These are phyloP conservation scores for Eulithis testata DNA, from an alignment of 2,888 invertebrate genomes.

Conservation along the genomic window DNA sequence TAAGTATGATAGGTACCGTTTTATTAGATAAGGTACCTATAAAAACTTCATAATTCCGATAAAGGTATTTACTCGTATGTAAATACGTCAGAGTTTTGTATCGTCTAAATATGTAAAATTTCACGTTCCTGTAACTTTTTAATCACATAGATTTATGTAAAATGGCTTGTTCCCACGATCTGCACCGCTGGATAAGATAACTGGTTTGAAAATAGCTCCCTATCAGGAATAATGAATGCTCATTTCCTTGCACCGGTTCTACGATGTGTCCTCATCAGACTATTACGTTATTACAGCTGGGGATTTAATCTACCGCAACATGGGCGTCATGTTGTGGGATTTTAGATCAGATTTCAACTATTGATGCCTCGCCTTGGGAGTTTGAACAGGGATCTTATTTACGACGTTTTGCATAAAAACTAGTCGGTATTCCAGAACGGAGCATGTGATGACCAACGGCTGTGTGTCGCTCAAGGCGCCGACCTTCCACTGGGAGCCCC, in stretches of 20 bases:
- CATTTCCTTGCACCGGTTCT: conserved; percentile 47
- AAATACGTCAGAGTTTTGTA: not conserved
- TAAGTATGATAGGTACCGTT: not conserved
- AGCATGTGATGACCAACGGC: conserved; percentile 86
- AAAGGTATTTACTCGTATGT: too few relatives aligned
- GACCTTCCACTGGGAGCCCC: conserved; percentile 91
- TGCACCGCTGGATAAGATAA: conserved; percentile 45
- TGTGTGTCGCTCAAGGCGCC: conserved; percentile 92
- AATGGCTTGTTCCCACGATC: conserved; percentile 55
- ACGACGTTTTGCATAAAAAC: conserved; percentile 64
- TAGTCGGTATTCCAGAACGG: conserved; percentile 83
- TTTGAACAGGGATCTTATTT: conserved; percentile 4
- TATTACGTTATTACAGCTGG: conserved; percentile 32
- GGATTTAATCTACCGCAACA: conserved; percentile 15
- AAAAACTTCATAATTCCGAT: not conserved
- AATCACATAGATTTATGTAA: conserved; percentile 44
- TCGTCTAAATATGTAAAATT: conserved; percentile 19
- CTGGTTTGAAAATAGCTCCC: conserved; percentile 47
- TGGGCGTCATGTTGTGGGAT: conserved; percentile 1
- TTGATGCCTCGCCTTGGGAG: not conserved
- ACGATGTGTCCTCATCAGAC: conserved; percentile 31
- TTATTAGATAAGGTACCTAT: not conserved
- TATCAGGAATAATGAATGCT: conserved; percentile 50
- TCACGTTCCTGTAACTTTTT: conserved; percentile 30
- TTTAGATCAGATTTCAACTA: not conserved